phyloP scores from a whole-genome alignment of 2,113 vertebrate genomes.

The Microcebus tavaratra region DNA sequence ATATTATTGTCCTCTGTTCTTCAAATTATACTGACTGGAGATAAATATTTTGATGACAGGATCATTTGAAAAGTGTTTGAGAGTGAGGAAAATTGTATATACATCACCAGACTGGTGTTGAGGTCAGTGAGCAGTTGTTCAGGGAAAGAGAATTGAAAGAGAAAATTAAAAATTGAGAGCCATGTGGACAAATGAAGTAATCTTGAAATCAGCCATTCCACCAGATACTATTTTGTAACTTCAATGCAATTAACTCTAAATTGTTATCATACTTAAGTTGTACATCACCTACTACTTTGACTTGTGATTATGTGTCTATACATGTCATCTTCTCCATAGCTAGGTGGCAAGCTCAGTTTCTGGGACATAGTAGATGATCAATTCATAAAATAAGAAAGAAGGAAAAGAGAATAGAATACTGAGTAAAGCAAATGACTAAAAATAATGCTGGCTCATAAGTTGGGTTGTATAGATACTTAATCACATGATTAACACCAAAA shows the following conservation, averaged over 20 bases:
- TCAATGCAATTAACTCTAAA: neutral
- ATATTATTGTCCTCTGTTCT: neutral
- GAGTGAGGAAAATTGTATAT: neutral
- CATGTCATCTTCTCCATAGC: neutral
- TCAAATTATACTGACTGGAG: neutral
- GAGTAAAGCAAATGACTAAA: neutral
- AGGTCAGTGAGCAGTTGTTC: neutral
- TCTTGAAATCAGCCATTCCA: neutral
- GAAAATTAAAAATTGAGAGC: neutral
- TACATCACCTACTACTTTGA: neutral
- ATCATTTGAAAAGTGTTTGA: neutral
- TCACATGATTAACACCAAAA: neutral
- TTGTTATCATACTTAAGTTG: neutral
- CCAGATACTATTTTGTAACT: neutral
- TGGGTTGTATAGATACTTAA: neutral
- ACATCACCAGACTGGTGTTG: neutral
- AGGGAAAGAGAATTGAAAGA: neutral
- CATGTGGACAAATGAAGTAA: neutral
- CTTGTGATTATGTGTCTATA: neutral
- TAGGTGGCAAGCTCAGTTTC: neutral
- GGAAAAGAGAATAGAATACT: neutral
- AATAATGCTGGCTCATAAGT: neutral
- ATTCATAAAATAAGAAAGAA: neutral
- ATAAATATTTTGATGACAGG: constrained; percentile 19
- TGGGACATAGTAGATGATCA: neutral